Base-by-base conservation (phyloP, 2,797 vertebrate species). In the Arnoldichthys spilopterus region DNA sequence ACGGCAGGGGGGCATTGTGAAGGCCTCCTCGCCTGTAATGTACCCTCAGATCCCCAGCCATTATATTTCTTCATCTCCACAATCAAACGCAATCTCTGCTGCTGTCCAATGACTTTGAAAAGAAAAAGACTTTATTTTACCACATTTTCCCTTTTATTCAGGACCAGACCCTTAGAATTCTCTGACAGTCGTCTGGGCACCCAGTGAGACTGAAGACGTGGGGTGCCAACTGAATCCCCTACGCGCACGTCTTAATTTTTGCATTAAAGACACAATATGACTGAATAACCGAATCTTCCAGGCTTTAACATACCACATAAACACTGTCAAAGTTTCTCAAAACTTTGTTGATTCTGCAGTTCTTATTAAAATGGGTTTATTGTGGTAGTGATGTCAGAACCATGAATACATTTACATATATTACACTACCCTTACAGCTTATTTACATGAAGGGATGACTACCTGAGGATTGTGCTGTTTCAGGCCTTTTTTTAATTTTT, bases 21-120 rank as follows among this genome's bases (percentile, higher is more conserved):
- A 86, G 77, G 6, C 82, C 32, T 85, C 79, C 87, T 84, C 85
- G 85, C 83, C 82, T 54, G 84, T 79, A 90, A 89, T 85, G 76
- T 85, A 86, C 83, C 76, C 87, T 82, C 81, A 87, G 86, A 91
- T 85, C 85, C 83, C 54, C 72, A 71, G 80, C 75, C 72, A 76
- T 85, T 78, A 83, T 70, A 80, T 62, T 80, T 32, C 81, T 84
- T 87, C 82, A 83, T 85, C 69, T 82, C 74, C 34, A 73, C 71
- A 83, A 83, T 82, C 72, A 40, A 82, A 85, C 77, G 70, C 79
- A 76, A 67, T 78, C 79, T 82, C 78, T 54, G n/a, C 61, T 72
- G 40, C 49, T 76, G 8, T 20, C 71, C 70, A 47, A 86, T 86
- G 88, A 87, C 90, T 92, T 92, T 84, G 87, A 90, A 91, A 90